Conservation (phyloP, 2,113 vertebrate species). For the Pedetes capensis region DNA sequence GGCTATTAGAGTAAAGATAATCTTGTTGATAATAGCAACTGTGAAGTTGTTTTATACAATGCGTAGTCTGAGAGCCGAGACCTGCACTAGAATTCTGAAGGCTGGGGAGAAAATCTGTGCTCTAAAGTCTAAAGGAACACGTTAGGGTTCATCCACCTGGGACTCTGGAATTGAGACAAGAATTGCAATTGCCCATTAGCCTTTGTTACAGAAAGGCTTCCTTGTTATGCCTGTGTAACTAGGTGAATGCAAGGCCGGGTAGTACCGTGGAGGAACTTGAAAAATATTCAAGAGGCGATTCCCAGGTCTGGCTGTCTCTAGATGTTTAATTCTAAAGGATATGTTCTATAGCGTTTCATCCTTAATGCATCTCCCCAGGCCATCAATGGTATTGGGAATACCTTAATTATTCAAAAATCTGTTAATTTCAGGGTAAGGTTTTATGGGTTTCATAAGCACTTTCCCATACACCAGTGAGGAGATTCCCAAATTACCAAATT, state of each 20-base stretch:
- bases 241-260: not conserved
- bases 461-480: not conserved
- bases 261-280: not conserved
- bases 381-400: not conserved
- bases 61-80: too few relatives aligned
- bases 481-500: not conserved
- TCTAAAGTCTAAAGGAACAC: not conserved
- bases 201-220: not conserved
- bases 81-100: accelerated
- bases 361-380: not conserved
- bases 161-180: not conserved
- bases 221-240: not conserved
- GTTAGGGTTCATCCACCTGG: not conserved
- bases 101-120: not conserved
- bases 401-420: not conserved
- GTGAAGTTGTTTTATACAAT: not conserved
- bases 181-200: not conserved
- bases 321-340: not conserved
- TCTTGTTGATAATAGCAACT: not conserved
- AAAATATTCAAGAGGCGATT: not conserved
- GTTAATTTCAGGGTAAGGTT: not conserved
- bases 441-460: not conserved
- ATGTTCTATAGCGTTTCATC: not conserved
- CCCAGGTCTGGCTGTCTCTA: not conserved
- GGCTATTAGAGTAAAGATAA: not conserved